Percentiles rank a stretch among this genome's conserved stretches.
phyloP scores from a whole-genome alignment of 2,888 invertebrate genomes.

The Reticulitermes lucifugus region DNA sequence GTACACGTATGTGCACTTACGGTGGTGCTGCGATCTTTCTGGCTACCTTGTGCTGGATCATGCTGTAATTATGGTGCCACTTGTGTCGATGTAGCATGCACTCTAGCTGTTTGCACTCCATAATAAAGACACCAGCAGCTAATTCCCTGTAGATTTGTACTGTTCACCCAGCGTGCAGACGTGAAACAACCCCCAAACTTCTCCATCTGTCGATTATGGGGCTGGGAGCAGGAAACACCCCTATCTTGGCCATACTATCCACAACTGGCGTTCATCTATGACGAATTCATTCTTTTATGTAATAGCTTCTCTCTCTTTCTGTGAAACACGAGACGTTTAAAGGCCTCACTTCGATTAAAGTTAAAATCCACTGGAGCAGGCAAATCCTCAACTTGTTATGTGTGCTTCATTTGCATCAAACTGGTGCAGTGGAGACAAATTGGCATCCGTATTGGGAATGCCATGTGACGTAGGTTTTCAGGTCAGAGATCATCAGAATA shows the following conservation, averaged over 20 bases:
- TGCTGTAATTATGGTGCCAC: neutral
- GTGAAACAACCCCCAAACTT: slow-evolving; percentile 22
- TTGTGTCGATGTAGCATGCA: neutral
- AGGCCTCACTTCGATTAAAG: slow-evolving; percentile 18
- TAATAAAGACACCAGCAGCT: slow-evolving; percentile 38
- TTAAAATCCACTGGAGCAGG: neutral
- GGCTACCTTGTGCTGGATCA: no score
- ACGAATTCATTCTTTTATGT: slow-evolving; percentile 7
- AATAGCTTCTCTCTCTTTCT: neutral
- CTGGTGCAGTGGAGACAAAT: no score
- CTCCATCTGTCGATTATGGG: slow-evolving; percentile 35
- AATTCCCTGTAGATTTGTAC: slow-evolving; percentile 35
- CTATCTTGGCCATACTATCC: slow-evolving; percentile 12
- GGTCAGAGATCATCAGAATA: no score
- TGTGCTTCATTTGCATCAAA: neutral
- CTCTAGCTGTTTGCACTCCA: slow-evolving; percentile 7
- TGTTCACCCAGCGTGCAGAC: slow-evolving; percentile 15
- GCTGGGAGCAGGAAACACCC: slow-evolving; percentile 19
- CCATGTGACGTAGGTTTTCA: no score
- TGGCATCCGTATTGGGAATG: no score
- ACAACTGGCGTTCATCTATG: slow-evolving; percentile 34
- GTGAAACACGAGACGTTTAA: slow-evolving; percentile 35
- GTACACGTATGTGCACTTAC: no score
- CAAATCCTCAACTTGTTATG: neutral
- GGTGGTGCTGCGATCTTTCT: no score